A percentile compares a stretch with the other conserved stretches of the same genome.
Evolutionary conservation across 2,797 vertebrate species (phyloP).

Genomic region (Rhyacichthys aspro): DNA sequence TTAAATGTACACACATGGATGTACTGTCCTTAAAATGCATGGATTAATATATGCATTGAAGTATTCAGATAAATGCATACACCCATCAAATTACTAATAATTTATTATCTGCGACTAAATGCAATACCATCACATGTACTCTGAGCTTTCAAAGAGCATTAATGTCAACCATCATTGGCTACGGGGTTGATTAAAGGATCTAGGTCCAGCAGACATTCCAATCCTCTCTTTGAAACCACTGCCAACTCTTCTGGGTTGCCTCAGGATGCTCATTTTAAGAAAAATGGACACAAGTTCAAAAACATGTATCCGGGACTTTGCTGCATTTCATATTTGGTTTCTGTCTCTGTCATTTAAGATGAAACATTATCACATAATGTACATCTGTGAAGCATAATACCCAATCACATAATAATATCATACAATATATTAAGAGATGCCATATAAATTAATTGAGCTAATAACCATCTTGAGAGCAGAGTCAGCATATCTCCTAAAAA

Average conservation of each 20-base stretch:
- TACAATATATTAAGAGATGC: conserved; percentile 1
- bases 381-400: no score
- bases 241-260: conserved; percentile 37
- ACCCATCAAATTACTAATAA: conserved; percentile 18
- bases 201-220: conserved; percentile 30
- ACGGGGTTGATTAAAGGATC: conserved; percentile 59
- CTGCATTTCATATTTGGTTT: background rate
- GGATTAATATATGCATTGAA: conserved; percentile 4
- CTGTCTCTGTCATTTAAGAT: background rate
- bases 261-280: background rate
- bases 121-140: conserved; percentile 11
- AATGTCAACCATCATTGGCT: conserved; percentile 54
- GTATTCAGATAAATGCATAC: conserved; percentile 8
- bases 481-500: conserved; percentile 25
- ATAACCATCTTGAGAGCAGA: conserved; percentile 29
- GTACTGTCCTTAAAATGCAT: conserved; percentile 14
- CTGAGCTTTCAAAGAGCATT: conserved; percentile 36
- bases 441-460: conserved; percentile 35
- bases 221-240: background rate
- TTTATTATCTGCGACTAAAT: conserved; percentile 13
- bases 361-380: background rate
- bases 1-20: conserved; percentile 12
- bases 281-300: conserved; percentile 7
- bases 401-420: background rate
- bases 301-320: background rate